Base-by-base conservation (phyloP, 2,888 invertebrate species). In the Nematopogon swammerdamellus region DNA sequence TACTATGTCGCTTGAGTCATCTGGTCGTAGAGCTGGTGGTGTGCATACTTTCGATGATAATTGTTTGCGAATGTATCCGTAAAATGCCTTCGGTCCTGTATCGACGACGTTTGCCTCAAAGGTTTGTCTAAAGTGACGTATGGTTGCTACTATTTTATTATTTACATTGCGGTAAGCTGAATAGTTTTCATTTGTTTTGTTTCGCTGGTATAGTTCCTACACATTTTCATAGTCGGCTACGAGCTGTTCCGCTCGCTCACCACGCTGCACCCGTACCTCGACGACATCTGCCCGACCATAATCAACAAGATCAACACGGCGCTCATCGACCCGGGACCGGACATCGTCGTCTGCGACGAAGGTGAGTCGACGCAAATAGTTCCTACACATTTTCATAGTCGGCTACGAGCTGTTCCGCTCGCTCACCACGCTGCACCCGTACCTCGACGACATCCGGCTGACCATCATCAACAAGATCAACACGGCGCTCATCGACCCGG, bases 301-400 rank as follows among this genome's bases (percentile, higher is more conserved):
- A 57, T 76, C 5, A 69, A 72, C 49, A 80, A 79, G 53, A 76
- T 80, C n/a, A 63, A 72, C 0, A 67, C 66, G 6, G 80, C 84
- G 0, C 61, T 91, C 17, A 57, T 85, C 1, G 72, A 84, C 58
- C 83, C 84, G 57, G 90, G 94, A 1, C 91, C 95, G 0, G 92
- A 95, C 69, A 71, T 95, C 8, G 84, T 95, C 1, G 83, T 96
- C 1, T 93, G 94, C 61, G 96, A 96, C 64, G 96, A 96, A 70
- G 96, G 36, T 36, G 79, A 0, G 87, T 92, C 1, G 81, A 92
- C n/a, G n/a, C n/a, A n/a, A n/a, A n/a, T n/a, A n/a, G n/a, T n/a
- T n/a, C n/a, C n/a, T n/a, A n/a, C n/a, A n/a, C 0, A 87, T 92
- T 1, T 82, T 92, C 67, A 87, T 94, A 45, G 84, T 92, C 47